Percentiles rank a stretch among this genome's conserved stretches.
These are phyloP conservation scores for Stegodyphus mimosarum DNA, from an alignment of 1,140 invertebrate species.

Conservation along the genomic window DNA sequence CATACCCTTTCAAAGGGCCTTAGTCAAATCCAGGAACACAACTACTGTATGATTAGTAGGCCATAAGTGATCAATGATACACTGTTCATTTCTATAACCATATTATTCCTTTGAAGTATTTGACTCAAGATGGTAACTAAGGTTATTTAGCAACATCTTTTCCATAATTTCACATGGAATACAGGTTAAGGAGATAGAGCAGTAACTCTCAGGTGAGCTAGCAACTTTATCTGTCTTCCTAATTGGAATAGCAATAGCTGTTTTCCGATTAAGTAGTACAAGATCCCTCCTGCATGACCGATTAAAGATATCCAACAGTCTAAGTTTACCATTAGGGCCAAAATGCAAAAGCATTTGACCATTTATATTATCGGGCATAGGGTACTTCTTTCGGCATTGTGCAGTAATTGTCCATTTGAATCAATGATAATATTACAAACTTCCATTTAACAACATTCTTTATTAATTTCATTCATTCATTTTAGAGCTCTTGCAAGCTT, in stretches of 20 bases:
- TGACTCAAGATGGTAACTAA: background rate
- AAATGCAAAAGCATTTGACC: background rate
- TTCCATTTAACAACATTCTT: background rate
- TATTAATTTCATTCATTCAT: too few species aligned
- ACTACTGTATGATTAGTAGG: background rate
- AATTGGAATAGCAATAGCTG: background rate
- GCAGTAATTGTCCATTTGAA: background rate
- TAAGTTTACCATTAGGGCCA: background rate
- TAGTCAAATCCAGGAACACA: background rate
- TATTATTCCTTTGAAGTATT: background rate
- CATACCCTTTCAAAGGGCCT: background rate
- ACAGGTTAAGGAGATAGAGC: background rate
- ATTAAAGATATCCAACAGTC: background rate
- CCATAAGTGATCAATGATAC: background rate
- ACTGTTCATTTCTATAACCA: background rate
- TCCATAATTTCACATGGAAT: background rate
- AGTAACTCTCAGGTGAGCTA: background rate
- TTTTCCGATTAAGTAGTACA: background rate
- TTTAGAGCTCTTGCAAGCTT: constrained; percentile 1
- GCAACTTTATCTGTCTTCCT: background rate
- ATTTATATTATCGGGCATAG: background rate
- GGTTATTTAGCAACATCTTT: background rate
- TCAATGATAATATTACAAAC: background rate
- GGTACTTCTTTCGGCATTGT: background rate
- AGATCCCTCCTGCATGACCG: background rate